Evolutionary conservation across 2,797 vertebrate species (phyloP).

Genomic region (Melanogrammus aeglefinus): DNA sequence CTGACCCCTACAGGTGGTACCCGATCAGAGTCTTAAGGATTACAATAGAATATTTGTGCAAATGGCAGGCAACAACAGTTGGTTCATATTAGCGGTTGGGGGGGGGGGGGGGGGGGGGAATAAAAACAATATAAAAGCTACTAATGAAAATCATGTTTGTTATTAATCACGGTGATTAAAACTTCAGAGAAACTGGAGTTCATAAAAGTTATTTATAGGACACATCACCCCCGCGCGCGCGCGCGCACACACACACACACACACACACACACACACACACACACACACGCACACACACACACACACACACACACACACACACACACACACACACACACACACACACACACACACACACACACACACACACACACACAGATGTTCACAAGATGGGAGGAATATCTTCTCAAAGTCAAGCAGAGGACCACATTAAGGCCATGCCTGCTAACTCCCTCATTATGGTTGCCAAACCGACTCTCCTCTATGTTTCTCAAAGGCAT

Average conservation of each 20-base stretch:
- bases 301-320: conserved; percentile 2
- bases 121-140: neutral
- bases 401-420: conserved; percentile 17
- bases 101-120: neutral
- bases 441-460: conserved; percentile 29
- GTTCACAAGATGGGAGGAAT: conserved; percentile 48
- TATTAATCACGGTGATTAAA: neutral
- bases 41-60: too few relatives aligned
- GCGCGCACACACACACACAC: conserved; percentile 7
- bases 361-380: conserved; percentile 45
- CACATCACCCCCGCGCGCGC: neutral
- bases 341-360: conserved; percentile 13
- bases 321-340: conserved; percentile 2
- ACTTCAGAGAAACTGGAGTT: neutral
- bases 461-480: conserved; percentile 34
- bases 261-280: conserved; percentile 3
- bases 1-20: too few relatives aligned
- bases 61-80: too few relatives aligned
- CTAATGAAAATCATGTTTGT: neutral
- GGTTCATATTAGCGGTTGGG: neutral
- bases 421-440: conserved; percentile 40
- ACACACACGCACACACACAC: conserved; percentile 2
- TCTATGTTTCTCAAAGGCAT: neutral
- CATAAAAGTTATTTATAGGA: neutral
- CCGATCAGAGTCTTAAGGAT: too few relatives aligned